Conservation (phyloP, 2,888 invertebrate genomes). For the Caenorhabditis imperialis region DNA sequence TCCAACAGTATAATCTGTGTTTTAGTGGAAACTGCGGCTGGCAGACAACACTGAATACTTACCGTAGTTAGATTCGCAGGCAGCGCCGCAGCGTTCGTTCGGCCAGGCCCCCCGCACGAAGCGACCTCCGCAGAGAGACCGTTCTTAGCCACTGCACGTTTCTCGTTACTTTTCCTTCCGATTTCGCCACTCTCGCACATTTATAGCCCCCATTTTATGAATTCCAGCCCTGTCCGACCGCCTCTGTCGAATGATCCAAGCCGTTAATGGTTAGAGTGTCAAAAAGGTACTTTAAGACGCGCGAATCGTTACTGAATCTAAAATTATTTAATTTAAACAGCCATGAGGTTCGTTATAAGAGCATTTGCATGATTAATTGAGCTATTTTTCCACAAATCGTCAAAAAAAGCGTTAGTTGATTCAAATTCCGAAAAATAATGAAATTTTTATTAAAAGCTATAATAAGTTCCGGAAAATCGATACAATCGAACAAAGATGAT, state of each 20-base stretch:
- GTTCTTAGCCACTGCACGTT: conserved; percentile 8
- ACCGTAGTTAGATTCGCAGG: conserved; percentile 61
- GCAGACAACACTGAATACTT: conserved; percentile 45
- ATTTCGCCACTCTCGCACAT: neutral
- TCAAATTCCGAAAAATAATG: too few species aligned
- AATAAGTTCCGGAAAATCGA: too few species aligned
- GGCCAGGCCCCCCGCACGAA: conserved; percentile 18
- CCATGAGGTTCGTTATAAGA: too few species aligned
- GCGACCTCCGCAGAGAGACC: conserved; percentile 23
- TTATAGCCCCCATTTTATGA: too few species aligned
- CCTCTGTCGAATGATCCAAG: conserved; percentile 35
- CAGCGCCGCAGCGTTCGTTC: conserved; percentile 41
- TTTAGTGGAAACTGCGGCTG: conserved; percentile 42
- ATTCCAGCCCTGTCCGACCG: conserved; percentile 14
- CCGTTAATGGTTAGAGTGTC: conserved; percentile 39
- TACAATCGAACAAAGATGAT: too few species aligned
- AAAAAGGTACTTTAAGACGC: conserved; percentile 55
- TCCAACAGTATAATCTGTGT: conserved; percentile 11
- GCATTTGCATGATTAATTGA: too few species aligned
- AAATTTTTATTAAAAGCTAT: too few species aligned
- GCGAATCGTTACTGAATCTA: too few species aligned
- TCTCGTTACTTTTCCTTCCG: conserved; percentile 5
- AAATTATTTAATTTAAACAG: too few species aligned
- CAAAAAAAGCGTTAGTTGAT: too few species aligned
- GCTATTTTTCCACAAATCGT: too few species aligned